Evolutionary conservation across 2,888 invertebrate species (phyloP), one percentile per base, ranked within the genome.

Genomic region (Sclerodermus sp.): DNA sequence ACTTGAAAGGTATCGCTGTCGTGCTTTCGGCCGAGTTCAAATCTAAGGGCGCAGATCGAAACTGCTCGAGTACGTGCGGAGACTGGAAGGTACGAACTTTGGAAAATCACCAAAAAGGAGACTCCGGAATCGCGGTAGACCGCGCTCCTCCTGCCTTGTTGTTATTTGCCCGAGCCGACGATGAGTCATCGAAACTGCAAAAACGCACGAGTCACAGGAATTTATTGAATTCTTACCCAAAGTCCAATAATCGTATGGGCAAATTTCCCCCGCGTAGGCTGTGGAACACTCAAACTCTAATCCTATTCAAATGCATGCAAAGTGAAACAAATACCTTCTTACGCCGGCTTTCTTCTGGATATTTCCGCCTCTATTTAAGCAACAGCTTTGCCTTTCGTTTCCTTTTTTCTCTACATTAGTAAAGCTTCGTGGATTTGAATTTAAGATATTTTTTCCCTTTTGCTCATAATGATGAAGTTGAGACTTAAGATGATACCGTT

Each of bases 21-120:
- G 37, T 54, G 53, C 56, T 58, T 53, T 57, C 53, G 51, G 41
- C 44, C 47, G 56, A 60, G 47, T 51, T 45, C 49, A 53, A 50
- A 58, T 55, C 58, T 58, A 52, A 49, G 59, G 53, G 51, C 10
- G 48, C 45, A 54, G 64, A 58, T 61, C 62, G 62, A 64, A 57
- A 53, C 61, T 56, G 50, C 15, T 38, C 38, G 42, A 40, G 49
- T 63, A 63, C 64, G 62, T 63, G 62, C 62, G 37, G 41, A 16
- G 64, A 64, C 58, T 63, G 36, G 57, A 51, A 61, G 64, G 50
- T 47, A 57, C 54, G 46, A 61, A 61, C 52, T 62, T 63, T 57
- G 47, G 61, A 53, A 51, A 48, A 58, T 55, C 49, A 58, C 58
- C 61, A 43, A 42, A 37, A 46, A 51, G 47, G 49, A 53, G 53